phyloP scores from a whole-genome alignment of 2,797 vertebrate species.

The Gymnoscopelus microlampas region DNA sequence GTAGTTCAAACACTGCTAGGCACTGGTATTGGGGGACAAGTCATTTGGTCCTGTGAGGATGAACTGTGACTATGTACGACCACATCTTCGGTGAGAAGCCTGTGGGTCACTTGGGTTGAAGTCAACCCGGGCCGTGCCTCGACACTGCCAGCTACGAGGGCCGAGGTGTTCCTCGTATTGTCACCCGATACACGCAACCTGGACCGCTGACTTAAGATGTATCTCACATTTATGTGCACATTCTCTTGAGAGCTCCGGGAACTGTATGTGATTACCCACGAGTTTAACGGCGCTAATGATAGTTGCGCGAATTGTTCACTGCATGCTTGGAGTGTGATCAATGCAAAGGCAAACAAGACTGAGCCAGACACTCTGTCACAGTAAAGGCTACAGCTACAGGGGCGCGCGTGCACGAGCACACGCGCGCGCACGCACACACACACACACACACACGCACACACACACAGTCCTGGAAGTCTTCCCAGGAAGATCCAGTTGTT shows the following conservation, averaged over 20 bases:
- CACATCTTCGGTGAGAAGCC: conserved; percentile 53
- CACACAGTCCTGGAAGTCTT: conserved; percentile 52
- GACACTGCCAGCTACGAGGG: conserved; percentile 35
- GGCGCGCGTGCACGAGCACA: not conserved
- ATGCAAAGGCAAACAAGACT: conserved; percentile 2
- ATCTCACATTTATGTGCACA: not conserved
- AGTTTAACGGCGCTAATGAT: conserved; percentile 44
- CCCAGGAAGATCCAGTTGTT: conserved; percentile 58
- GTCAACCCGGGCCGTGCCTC: conserved; percentile 52
- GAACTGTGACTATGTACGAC: conserved; percentile 42
- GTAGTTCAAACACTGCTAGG: no score
- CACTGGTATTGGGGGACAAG: no score
- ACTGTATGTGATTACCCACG: conserved; percentile 24
- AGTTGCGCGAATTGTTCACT: conserved; percentile 34
- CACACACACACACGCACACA: conserved; percentile 33
- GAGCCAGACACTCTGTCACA: no score
- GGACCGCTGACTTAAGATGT: conserved; percentile 23
- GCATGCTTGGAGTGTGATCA: conserved; percentile 39
- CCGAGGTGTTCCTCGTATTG: conserved; percentile 57
- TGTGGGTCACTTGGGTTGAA: conserved; percentile 31
- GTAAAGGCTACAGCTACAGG: no score
- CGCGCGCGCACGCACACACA: conserved; percentile 20
- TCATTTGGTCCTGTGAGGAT: conserved; percentile 16
- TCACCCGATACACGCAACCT: conserved; percentile 56
- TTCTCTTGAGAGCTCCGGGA: conserved; percentile 42